Conservation (phyloP, 2,888 invertebrate genomes). For the Dinocampus coccinellae region DNA sequence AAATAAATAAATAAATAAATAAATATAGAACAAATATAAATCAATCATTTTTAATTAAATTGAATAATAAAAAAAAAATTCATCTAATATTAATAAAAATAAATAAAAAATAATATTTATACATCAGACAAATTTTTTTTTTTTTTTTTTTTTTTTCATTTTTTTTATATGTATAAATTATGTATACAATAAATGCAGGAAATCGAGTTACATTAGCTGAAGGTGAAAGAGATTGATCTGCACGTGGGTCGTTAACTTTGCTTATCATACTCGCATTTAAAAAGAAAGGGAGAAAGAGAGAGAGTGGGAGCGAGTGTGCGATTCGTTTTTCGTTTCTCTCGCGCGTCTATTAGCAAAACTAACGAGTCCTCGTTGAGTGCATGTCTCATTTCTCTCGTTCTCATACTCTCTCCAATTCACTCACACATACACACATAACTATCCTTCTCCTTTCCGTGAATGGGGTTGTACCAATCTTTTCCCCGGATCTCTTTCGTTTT, state of each 20-base stretch:
- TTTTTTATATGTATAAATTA: no score
- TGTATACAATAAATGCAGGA: constrained; percentile 6
- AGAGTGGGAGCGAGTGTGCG: no score
- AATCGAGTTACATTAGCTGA: constrained; percentile 25
- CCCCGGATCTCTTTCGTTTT: constrained; percentile 53
- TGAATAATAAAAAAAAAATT: no score
- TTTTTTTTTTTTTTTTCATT: no score
- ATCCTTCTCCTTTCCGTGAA: constrained; percentile 33
- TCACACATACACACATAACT: neutral
- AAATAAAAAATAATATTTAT: neutral
- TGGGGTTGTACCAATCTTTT: constrained; percentile 52
- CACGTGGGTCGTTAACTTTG: constrained; percentile 20
- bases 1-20: no score
- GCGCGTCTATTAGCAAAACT: constrained; percentile 59
- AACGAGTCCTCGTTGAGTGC: constrained; percentile 49
- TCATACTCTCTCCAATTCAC: constrained; percentile 12
- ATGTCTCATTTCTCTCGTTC: constrained; percentile 7
- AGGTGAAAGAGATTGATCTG: constrained; percentile 26
- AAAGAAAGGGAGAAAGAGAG: no score
- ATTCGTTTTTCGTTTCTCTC: neutral
- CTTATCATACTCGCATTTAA: constrained; percentile 35
- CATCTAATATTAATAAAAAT: neutral
- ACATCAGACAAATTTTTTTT: no score
- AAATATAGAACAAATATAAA: no score
- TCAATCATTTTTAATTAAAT: no score